A percentile compares a stretch with the other conserved stretches of the same genome.
Evolutionary conservation across 1,140 invertebrate species (phyloP).

Genomic region (Watersipora subatra): DNA sequence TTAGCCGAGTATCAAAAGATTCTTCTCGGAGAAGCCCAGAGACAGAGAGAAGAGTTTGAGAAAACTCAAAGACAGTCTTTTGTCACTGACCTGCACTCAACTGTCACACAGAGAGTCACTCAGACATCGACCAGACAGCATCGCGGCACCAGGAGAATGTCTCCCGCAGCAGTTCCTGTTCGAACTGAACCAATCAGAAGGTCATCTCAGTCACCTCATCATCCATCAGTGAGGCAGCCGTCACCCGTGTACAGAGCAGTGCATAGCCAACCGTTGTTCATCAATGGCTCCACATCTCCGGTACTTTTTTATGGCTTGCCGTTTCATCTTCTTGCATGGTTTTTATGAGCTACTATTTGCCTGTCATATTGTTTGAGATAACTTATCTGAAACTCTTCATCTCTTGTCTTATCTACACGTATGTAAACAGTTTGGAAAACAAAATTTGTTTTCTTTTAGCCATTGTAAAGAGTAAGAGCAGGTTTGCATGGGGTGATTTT

Average conservation of each 20-base stretch:
- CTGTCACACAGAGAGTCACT: not conserved
- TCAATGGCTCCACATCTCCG: not conserved
- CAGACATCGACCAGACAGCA: not conserved
- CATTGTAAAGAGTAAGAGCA: too few relatives aligned
- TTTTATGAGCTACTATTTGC: too few relatives aligned
- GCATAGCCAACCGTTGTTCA: not conserved
- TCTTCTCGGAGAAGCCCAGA: not conserved
- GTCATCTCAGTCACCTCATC: not conserved
- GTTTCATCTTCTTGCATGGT: too few relatives aligned
- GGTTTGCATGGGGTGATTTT: too few relatives aligned
- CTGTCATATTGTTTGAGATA: too few relatives aligned
- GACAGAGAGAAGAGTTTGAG: not conserved
- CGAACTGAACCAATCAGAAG: not conserved
- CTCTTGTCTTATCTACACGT: too few relatives aligned
- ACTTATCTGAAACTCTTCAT: too few relatives aligned
- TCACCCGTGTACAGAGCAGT: not conserved
- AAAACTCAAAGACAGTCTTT: not conserved
- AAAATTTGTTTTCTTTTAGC: too few relatives aligned
- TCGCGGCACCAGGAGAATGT: not conserved
- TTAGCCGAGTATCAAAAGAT: not conserved
- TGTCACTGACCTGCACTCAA: not conserved
- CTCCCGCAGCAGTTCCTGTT: not conserved
- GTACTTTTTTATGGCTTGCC: too few relatives aligned
- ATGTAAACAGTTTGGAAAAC: too few relatives aligned
- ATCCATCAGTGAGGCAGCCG: not conserved